Evolutionary conservation across 1,140 invertebrate species (phyloP).

Genomic region (Nephotettix cincticeps): DNA sequence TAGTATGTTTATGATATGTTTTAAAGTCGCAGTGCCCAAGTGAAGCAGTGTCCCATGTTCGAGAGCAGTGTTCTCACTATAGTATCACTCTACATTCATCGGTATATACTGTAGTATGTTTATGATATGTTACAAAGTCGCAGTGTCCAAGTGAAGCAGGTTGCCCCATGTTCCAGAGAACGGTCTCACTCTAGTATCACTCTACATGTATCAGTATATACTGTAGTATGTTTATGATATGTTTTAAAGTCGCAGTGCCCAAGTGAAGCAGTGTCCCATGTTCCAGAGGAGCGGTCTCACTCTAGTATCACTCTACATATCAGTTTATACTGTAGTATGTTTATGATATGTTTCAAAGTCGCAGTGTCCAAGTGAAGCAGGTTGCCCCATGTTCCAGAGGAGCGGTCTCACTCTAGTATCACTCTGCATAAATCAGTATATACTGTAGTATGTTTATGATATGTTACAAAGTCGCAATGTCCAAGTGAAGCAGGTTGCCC

Average conservation of each 20-base stretch:
- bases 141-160: conserved; percentile 19
- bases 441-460: no score
- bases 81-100: no score
- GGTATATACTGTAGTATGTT: conserved; percentile 8
- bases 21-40: conserved; percentile 9
- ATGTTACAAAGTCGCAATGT: no score
- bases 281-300: conserved; percentile 43
- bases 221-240: no score
- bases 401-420: conserved; percentile 30
- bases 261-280: conserved; percentile 28
- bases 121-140: conserved; percentile 1
- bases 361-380: conserved; percentile 17
- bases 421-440: no score
- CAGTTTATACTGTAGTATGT: no score
- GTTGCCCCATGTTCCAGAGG: conserved; percentile 44
- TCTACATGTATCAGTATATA: no score
- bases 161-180: conserved; percentile 44
- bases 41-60: conserved; percentile 31
- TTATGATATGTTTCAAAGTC: no score
- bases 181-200: no score
- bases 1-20: no score
- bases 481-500: conserved; percentile 18
- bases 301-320: no score
- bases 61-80: conserved; percentile 43
- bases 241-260: no score